A percentile compares a stretch with the other conserved stretches of the same genome.
phyloP scores from a whole-genome alignment of 2,888 invertebrate species.

The Ctenicera cuprea region DNA sequence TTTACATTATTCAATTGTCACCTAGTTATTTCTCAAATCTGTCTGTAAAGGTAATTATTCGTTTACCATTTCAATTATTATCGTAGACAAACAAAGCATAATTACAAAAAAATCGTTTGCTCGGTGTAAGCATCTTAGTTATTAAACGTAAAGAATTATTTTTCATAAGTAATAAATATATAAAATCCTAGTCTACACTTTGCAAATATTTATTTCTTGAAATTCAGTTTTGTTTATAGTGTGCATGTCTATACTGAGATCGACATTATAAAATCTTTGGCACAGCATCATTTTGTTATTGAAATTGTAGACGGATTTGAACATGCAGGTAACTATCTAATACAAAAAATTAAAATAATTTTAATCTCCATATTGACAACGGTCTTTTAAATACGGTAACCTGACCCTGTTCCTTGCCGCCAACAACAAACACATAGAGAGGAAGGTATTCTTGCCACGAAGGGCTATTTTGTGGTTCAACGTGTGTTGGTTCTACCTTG shows the following conservation, averaged over 20 bases:
- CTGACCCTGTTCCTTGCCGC: constrained; percentile 87
- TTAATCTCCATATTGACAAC: constrained; percentile 86
- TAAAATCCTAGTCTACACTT: constrained; percentile 19
- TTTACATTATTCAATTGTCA: too few relatives aligned
- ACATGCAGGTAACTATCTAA: background rate
- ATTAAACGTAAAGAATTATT: too few relatives aligned
- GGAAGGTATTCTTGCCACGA: constrained; percentile 73
- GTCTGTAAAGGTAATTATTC: too few relatives aligned
- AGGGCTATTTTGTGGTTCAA: constrained; percentile 53
- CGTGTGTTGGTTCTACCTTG: constrained; percentile 64
- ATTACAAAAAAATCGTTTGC: too few relatives aligned
- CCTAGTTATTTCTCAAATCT: too few relatives aligned
- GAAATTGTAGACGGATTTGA: constrained; percentile 42
- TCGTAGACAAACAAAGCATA: too few relatives aligned
- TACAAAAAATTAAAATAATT: constrained; percentile 71
- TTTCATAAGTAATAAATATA: too few relatives aligned
- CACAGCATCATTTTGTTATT: constrained; percentile 40
- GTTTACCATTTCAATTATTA: too few relatives aligned
- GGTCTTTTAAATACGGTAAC: constrained; percentile 85
- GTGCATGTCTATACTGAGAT: constrained; percentile 15
- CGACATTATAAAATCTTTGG: constrained; percentile 37
- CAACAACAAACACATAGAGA: constrained; percentile 82
- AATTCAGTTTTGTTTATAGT: background rate
- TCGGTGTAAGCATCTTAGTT: too few relatives aligned
- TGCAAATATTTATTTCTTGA: background rate